Evolutionary conservation across 2,888 invertebrate genomes (phyloP).

Genomic region (Cerceris rybyensis): DNA sequence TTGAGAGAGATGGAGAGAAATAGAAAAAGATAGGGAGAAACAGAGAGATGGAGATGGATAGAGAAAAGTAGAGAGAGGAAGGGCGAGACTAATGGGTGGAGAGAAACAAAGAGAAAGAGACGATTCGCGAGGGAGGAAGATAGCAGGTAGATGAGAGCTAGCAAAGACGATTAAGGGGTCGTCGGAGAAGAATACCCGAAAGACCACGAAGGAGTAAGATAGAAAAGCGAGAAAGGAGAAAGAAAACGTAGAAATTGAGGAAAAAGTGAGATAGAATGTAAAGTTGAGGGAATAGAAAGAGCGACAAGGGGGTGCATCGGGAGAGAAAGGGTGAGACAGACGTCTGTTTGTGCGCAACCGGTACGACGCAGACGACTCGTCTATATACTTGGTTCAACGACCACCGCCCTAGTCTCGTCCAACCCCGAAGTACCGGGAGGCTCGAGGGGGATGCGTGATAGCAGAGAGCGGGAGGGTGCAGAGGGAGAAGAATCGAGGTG

Average conservation of each 20-base stretch:
- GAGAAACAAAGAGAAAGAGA: too few relatives aligned
- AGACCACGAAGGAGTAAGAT: too few relatives aligned
- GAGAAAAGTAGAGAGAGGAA: background rate
- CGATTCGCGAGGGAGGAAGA: too few relatives aligned
- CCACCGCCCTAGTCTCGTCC: conserved; percentile 81
- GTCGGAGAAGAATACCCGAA: too few relatives aligned
- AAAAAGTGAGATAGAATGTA: too few relatives aligned
- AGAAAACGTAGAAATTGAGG: too few relatives aligned
- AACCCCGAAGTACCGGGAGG: conserved; percentile 72
- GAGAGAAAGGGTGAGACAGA: background rate
- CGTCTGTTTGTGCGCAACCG: conserved; percentile 61
- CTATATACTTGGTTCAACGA: conserved; percentile 80
- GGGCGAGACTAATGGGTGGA: background rate
- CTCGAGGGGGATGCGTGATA: conserved; percentile 51
- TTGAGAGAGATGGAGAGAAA: background rate
- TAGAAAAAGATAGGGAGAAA: background rate
- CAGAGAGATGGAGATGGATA: background rate
- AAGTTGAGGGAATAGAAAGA: too few relatives aligned
- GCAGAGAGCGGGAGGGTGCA: conserved; percentile 62
- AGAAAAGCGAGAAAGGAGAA: too few relatives aligned
- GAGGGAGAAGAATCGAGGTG: conserved; percentile 70
- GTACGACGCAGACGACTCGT: conserved; percentile 76
- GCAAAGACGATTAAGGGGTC: too few relatives aligned
- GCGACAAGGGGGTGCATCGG: too few relatives aligned
- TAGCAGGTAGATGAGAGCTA: too few relatives aligned